phyloP scores from a whole-genome alignment of 2,113 vertebrate species.

The Aleadryas rufinucha region DNA sequence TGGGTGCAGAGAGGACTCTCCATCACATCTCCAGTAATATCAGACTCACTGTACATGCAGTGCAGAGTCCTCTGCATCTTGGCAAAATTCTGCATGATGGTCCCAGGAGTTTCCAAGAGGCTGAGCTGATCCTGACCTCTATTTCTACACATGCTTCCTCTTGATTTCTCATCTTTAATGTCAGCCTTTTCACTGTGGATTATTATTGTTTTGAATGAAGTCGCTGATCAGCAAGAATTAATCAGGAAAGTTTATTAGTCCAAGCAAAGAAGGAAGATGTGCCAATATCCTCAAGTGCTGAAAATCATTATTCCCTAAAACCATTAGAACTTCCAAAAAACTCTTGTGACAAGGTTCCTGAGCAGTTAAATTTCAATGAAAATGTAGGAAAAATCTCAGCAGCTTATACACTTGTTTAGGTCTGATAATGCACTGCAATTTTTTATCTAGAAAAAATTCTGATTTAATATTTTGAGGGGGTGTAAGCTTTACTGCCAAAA shows the following conservation, averaged over 20 bases:
- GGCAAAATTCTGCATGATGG: background rate
- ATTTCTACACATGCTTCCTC: background rate
- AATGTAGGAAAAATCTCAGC: background rate
- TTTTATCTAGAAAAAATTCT: background rate
- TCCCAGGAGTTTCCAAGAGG: background rate
- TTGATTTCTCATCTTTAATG: background rate
- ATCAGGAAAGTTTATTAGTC: background rate
- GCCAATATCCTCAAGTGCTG: background rate
- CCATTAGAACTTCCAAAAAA: background rate
- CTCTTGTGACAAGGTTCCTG: rapidly evolving
- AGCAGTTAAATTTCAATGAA: background rate
- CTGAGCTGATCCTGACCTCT: background rate
- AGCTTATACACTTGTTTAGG: background rate
- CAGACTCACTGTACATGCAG: rapidly evolving
- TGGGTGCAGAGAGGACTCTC: background rate
- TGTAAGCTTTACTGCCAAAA: background rate
- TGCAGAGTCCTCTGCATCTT: background rate
- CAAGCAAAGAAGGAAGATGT: background rate
- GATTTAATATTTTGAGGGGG: background rate
- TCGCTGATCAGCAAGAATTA: background rate
- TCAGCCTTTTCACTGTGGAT: background rate
- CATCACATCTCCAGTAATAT: background rate
- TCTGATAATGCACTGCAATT: background rate
- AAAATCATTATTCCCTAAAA: background rate
- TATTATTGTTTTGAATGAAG: background rate